A percentile compares a stretch with the other conserved stretches of the same genome.
These are phyloP conservation scores for Apodemus sylvaticus DNA, from an alignment of 2,113 vertebrate genomes.

Conservation along the genomic window DNA sequence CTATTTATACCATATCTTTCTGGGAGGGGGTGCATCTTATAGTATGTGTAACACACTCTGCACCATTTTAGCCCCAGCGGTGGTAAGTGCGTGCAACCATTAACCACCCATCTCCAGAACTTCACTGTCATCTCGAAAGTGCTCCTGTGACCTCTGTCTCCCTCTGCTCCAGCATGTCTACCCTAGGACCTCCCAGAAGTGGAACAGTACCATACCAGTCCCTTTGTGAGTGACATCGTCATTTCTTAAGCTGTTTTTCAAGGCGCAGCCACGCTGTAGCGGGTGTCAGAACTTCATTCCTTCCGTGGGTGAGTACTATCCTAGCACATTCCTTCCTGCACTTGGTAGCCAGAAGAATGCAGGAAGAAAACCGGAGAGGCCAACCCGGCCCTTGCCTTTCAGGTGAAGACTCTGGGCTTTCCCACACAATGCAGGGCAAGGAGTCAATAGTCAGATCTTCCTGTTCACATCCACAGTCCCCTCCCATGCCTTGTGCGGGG, in stretches of 20 bases:
- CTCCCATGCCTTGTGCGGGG: fast-evolving
- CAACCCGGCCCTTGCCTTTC: background rate
- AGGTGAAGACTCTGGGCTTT: fast-evolving
- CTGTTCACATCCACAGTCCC: fast-evolving
- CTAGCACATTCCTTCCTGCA: background rate
- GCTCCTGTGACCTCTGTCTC: background rate
- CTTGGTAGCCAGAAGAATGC: background rate
- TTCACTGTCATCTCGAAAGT: background rate
- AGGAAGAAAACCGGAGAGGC: background rate
- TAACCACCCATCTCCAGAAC: background rate
- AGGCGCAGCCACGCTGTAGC: background rate
- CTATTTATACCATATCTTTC: background rate
- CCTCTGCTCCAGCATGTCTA: fast-evolving
- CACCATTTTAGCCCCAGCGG: background rate
- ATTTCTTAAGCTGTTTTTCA: background rate
- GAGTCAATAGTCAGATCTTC: fast-evolving
- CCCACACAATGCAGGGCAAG: fast-evolving
- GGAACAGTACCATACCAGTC: background rate
- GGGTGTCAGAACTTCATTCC: background rate
- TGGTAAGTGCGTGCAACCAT: background rate
- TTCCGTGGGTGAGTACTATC: background rate
- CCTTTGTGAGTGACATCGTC: background rate
- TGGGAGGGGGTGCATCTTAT: too few species aligned
- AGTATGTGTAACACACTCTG: background rate
- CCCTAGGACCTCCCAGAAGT: background rate